Evolutionary conservation across 1,140 invertebrate genomes (phyloP).

Genomic region (Bombus sibiricus): DNA sequence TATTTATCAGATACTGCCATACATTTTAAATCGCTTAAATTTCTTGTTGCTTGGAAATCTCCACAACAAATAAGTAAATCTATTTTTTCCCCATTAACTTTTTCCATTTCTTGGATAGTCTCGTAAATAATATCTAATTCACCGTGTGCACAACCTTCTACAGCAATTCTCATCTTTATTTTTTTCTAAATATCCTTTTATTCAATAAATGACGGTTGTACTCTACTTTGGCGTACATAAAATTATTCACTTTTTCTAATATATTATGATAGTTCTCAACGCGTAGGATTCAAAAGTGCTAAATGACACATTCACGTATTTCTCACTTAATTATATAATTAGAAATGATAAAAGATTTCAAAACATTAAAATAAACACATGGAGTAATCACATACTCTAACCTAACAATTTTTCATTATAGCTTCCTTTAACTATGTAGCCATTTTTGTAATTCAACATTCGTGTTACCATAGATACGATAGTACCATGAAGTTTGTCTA

Average conservation of each 20-base stretch:
- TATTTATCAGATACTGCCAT: conserved; percentile 99
- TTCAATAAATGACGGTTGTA: neutral
- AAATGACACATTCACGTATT: neutral
- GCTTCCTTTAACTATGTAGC: neutral
- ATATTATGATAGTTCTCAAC: too few relatives aligned
- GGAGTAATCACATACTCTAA: neutral
- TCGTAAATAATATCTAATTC: conserved; percentile 98
- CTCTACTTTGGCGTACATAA: too few relatives aligned
- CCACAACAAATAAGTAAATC: conserved; percentile 98
- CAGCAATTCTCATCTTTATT: conserved; percentile 93
- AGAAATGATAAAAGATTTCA: neutral
- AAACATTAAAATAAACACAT: neutral
- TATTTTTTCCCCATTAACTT: conserved; percentile 87
- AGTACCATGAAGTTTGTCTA: neutral
- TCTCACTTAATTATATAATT: neutral
- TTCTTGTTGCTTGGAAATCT: conserved; percentile 96
- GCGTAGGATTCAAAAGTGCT: too few relatives aligned
- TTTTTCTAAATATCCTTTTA: neutral
- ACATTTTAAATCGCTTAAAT: conserved; percentile 90
- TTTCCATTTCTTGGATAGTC: conserved; percentile 89
- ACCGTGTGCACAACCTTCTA: conserved; percentile 99
- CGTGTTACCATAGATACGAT: conserved; percentile 4
- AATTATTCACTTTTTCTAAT: too few relatives aligned
- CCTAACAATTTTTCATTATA: neutral
- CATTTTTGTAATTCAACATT: neutral